Base-by-base conservation (phyloP, 2,888 invertebrate species). In the Teleiodes luculella region DNA sequence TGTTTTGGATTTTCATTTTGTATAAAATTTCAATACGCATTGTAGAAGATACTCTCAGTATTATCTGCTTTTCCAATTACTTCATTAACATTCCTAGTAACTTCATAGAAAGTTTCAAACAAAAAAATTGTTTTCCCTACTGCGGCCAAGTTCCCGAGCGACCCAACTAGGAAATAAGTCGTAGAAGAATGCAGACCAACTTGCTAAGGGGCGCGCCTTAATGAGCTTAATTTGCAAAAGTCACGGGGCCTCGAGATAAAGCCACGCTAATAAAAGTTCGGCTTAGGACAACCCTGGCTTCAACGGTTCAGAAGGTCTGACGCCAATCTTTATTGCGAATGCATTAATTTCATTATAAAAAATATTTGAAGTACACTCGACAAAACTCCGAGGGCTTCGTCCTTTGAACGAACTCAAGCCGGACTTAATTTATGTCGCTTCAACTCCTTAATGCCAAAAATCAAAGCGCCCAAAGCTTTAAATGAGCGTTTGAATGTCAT, bases 151-250 rank as follows among this genome's bases (percentile, higher is more conserved):
- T 37, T 39, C 47, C 33, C 33, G 8, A 33, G 35, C 43, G 41
- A 30, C 16, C 43, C 28, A 43, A 43, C 43, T 20, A 35, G 53
- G 52, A 36, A 52, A 45, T 52, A 52, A 41, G 30, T 37, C n/a
- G 39, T 28, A 63, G 60, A 70, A 69, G 73, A 71, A 70, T 71
- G 69, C 70, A 65, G 62, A 62, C 67, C 57, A 60, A 63, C 58
- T 67, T 57, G 65, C 65, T 65, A 64, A 65, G 65, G 64, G 56
- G 57, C 63, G 63, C 60, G 65, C 56, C 65, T 63, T 78, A 84
- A 84, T 83, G 80, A 80, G 80, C 78, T 80, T 81, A 77, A 85
- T 85, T 85, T 83, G 78, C 74, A 70, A 77, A 76, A 83, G 82
- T 81, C 80, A 75, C 77, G 71, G 66, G 65, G 24, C 6, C 66